phyloP scores from a whole-genome alignment of 2,888 invertebrate species.

The Rhimphoctona megacephalus region DNA sequence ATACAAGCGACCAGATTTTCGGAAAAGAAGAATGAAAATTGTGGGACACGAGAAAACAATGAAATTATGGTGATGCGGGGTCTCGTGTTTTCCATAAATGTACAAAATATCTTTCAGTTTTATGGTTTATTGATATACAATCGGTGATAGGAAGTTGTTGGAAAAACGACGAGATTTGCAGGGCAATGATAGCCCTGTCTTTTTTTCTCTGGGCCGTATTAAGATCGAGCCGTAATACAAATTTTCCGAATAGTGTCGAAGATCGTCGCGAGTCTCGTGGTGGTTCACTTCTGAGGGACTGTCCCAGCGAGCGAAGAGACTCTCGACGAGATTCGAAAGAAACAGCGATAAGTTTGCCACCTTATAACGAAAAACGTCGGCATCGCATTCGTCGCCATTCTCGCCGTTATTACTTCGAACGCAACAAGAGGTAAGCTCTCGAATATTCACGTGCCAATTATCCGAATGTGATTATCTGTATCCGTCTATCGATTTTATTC shows the following conservation, averaged over 20 bases:
- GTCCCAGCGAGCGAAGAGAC: conserved; percentile 72
- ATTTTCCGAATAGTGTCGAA: conserved; percentile 54
- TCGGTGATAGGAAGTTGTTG: neutral
- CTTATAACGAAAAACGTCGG: conserved; percentile 75
- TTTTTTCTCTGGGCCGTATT: conserved; percentile 79
- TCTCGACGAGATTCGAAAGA: conserved; percentile 74
- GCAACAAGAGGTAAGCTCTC: conserved; percentile 78
- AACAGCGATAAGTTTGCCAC: conserved; percentile 70
- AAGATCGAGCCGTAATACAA: conserved; percentile 68
- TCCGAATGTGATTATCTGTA: conserved; percentile 23
- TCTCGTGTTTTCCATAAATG: neutral
- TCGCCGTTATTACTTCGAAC: conserved; percentile 79
- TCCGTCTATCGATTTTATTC: conserved; percentile 3
- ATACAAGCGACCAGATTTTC: conserved; percentile 29
- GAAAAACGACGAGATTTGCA: neutral
- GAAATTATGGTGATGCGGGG: neutral
- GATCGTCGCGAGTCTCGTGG: conserved; percentile 73
- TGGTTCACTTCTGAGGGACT: conserved; percentile 69
- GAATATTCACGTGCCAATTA: conserved; percentile 10
- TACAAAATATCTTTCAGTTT: neutral
- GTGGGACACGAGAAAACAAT: neutral
- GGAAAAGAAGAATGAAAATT: conserved; percentile 40
- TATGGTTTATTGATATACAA: neutral
- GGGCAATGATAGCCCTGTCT: conserved; percentile 78
- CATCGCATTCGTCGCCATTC: conserved; percentile 77